Evolutionary conservation across 2,888 invertebrate species (phyloP), one percentile per base, ranked within the genome.

Genomic region (Siphonodentalium dalli): DNA sequence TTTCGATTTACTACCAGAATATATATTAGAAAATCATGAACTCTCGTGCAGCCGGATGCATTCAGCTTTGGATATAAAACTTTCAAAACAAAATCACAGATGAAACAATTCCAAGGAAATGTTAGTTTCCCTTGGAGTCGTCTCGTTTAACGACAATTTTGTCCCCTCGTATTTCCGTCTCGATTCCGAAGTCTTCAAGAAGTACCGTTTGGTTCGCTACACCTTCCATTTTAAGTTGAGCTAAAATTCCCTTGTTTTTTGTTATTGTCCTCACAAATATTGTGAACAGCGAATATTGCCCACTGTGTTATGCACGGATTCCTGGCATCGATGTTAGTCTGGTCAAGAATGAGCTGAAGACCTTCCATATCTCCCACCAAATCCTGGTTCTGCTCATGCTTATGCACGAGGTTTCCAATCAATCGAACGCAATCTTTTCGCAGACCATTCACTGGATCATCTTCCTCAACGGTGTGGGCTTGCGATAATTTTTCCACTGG

Each of bases 221-320:
- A 0, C 89, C 90, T 70, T 88, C 84, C 59, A 88, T 86, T 7
- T 87, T 87, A 74, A 90, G 83, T 43, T 84, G 85, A 4, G 87
- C 85, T 65, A 91, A 87, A 31, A 89, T 58, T 13, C 65, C 85
- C 83, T 93, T n/a, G 91, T 82, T 93, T 93, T 72, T 89, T 89
- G 0, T 84, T 80, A 77, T 92, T 92, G 60, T 87, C 87, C 64
- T 91, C 89, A 70, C 91, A 90, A 18, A 93, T 83, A 82, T 91
- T 93, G 24, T 90, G 87, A 33, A 94, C 86, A 1, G 93, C 91
- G 61, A 93, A 86, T 54, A 93, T 89, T 15, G 89, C 88, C 92
- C 93, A 93, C 79, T 94, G 93, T 77, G 89, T 89, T 68, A 94
- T 90, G 93, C 93, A 86, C 60, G 94, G 94, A 87, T 94, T 94